phyloP scores from a whole-genome alignment of 1,140 invertebrate genomes.

The Heliconius nattereri region DNA sequence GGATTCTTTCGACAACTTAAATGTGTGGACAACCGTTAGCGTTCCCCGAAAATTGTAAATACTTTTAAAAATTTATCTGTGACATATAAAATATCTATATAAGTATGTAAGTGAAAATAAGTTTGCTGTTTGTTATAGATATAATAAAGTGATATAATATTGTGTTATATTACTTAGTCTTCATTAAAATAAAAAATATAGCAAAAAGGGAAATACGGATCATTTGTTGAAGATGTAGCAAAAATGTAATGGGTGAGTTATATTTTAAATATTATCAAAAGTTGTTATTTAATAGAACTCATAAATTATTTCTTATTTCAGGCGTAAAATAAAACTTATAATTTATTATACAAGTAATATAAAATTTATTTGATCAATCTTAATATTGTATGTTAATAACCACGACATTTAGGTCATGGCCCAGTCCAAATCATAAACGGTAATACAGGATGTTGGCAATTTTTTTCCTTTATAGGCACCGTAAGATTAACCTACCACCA shows the following conservation, averaged over 20 bases:
- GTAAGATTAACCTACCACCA: constrained; percentile 25
- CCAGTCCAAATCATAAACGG: constrained; percentile 23
- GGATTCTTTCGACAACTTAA: constrained; percentile 19
- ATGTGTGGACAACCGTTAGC: not conserved
- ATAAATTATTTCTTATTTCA: not conserved
- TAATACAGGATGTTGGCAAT: constrained; percentile 35
- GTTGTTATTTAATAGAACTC: not conserved
- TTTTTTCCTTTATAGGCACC: constrained; percentile 35
- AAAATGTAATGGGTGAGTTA: not conserved
- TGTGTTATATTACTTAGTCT: not conserved
- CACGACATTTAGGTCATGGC: constrained; percentile 32
- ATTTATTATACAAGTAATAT: not conserved
- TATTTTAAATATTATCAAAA: not conserved
- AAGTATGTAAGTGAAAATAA: not conserved
- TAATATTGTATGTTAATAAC: not conserved
- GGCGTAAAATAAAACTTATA: not conserved
- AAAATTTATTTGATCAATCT: not conserved
- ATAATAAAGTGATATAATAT: not conserved
- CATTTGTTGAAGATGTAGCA: not conserved
- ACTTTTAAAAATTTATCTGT: not conserved
- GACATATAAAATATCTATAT: not conserved
- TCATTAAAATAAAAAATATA: not conserved
- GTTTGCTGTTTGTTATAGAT: not conserved
- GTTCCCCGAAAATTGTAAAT: not conserved
- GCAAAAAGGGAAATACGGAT: not conserved